Evolutionary conservation across 2,113 vertebrate genomes (phyloP).

Genomic region (Steatornis caripensis): DNA sequence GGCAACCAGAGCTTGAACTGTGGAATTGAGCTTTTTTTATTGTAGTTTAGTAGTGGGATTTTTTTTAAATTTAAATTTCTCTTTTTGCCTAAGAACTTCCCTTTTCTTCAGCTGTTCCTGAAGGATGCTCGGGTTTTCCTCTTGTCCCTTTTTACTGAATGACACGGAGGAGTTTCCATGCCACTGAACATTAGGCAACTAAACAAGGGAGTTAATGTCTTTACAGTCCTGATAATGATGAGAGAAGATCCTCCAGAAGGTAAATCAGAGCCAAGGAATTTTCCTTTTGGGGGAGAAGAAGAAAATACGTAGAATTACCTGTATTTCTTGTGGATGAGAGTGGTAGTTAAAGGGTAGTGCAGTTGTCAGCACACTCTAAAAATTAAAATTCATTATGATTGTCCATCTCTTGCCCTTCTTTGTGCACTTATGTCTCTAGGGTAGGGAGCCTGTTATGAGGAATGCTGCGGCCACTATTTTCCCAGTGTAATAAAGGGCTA

Average conservation of each 20-base stretch:
- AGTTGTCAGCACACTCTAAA: not conserved
- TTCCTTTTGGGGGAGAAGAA: not conserved
- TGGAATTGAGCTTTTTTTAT: not conserved
- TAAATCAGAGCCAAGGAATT: not conserved
- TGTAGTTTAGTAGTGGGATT: not conserved
- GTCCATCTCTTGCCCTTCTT: not conserved
- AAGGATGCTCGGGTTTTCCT: not conserved
- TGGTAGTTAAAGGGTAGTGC: not conserved
- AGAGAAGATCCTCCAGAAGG: not conserved
- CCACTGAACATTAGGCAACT: not conserved
- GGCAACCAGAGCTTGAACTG: rapidly evolving
- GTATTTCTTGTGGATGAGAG: not conserved
- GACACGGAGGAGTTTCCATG: rapidly evolving
- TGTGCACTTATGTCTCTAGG: not conserved
- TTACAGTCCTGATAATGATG: not conserved
- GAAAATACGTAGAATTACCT: not conserved
- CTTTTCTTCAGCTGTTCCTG: not conserved
- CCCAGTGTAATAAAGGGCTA: not conserved
- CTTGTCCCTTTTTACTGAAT: not conserved
- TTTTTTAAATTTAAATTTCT: not conserved
- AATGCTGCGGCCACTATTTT: not conserved
- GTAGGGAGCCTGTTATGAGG: not conserved
- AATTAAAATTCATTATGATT: not conserved
- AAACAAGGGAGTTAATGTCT: not conserved
- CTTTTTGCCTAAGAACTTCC: not conserved